Conservation (phyloP, 2,797 vertebrate species). For the Hafferia zeledoni region DNA sequence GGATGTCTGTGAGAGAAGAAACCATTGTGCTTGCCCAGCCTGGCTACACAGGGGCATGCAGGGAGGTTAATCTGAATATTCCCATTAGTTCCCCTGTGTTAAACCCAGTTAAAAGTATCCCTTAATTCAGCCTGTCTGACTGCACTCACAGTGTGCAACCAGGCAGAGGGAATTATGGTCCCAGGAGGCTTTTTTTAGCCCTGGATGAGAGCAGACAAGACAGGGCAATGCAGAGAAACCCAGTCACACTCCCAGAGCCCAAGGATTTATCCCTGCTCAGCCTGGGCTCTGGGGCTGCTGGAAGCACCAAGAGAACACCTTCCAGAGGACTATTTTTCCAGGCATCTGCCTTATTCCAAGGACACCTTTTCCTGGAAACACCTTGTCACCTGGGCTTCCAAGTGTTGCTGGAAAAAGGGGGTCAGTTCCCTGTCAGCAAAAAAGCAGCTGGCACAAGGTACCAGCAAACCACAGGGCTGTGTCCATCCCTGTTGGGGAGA, state of each 20-base stretch:
- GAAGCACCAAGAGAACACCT: background rate
- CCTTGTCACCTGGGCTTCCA: background rate
- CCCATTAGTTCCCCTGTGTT: conserved; percentile 31
- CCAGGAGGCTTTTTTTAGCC: background rate
- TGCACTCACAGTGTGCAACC: background rate
- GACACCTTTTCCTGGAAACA: background rate
- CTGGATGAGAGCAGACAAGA: background rate
- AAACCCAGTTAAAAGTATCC: background rate
- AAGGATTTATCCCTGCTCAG: background rate
- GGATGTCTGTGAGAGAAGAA: background rate
- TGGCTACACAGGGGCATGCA: background rate
- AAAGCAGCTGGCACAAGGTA: background rate
- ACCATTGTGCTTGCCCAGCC: background rate
- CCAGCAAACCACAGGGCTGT: background rate
- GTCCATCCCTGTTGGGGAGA: background rate
- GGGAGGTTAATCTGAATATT: conserved; percentile 34
- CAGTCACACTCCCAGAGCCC: background rate
- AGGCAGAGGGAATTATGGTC: background rate
- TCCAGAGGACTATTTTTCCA: background rate
- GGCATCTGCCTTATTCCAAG: accelerated
- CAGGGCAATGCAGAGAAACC: background rate
- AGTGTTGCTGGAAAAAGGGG: background rate
- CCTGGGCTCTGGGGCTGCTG: background rate
- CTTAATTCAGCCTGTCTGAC: conserved; percentile 2
- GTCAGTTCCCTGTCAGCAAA: background rate